These are phyloP conservation scores for Carlito syrichta DNA, from an alignment of 2,113 vertebrate species.

Conservation along the genomic window DNA sequence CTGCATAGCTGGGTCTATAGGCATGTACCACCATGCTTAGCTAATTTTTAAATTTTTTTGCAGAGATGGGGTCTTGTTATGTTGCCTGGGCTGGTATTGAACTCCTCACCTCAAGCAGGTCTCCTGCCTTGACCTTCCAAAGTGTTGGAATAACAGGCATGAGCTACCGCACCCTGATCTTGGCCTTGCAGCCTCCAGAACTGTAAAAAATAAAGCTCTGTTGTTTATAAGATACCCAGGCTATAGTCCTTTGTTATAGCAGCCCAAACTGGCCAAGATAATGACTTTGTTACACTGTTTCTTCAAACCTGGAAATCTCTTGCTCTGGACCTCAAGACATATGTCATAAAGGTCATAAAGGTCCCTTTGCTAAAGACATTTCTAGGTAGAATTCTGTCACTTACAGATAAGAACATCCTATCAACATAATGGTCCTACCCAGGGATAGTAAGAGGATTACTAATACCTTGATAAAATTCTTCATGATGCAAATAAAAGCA, in stretches of 20 bases:
- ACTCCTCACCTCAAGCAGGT: too few species aligned
- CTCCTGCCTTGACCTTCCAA: too few species aligned
- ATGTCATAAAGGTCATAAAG: not conserved
- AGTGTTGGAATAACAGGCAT: too few species aligned
- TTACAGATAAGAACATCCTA: not conserved
- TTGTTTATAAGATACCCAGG: not conserved
- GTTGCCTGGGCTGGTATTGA: too few species aligned
- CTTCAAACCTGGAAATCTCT: not conserved
- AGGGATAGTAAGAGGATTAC: not conserved
- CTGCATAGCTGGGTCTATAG: too few species aligned
- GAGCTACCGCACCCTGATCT: too few species aligned
- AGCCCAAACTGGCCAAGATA: accelerated
- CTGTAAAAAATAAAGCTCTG: not conserved
- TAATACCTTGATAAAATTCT: not conserved
- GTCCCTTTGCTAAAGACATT: not conserved
- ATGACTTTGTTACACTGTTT: not conserved
- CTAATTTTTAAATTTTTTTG: too few species aligned
- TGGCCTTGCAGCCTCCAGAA: not conserved
- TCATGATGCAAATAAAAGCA: not conserved
- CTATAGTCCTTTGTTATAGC: not conserved
- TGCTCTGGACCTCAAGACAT: not conserved
- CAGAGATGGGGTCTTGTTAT: too few species aligned
- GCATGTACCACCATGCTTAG: too few species aligned
- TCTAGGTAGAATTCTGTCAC: not conserved
- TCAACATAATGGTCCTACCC: too few species aligned